phyloP scores from a whole-genome alignment of 2,888 invertebrate species.

The Zhengitettix transpicula region DNA sequence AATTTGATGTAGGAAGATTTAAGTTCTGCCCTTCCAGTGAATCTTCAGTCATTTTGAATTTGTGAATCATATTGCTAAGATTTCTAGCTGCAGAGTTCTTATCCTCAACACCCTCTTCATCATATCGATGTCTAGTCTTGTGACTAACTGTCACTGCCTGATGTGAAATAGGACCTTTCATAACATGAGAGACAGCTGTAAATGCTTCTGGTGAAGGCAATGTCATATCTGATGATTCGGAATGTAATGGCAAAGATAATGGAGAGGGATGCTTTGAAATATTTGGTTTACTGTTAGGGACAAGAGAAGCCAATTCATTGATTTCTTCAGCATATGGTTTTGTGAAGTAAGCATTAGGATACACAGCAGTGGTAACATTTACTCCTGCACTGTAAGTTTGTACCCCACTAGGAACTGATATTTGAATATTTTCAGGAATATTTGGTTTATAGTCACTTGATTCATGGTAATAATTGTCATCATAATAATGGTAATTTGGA shows the following conservation, averaged over 20 bases:
- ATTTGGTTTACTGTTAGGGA: background rate
- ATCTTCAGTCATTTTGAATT: background rate
- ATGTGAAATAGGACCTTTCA: slow-evolving; percentile 56
- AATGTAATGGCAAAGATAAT: background rate
- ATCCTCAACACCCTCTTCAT: slow-evolving; percentile 12
- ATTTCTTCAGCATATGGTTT: background rate
- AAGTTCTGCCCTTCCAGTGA: background rate
- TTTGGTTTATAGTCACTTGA: background rate
- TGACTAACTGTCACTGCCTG: slow-evolving; percentile 41
- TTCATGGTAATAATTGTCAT: background rate
- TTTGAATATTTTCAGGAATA: background rate
- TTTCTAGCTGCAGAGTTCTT: slow-evolving; percentile 11
- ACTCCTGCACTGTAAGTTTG: slow-evolving; percentile 11
- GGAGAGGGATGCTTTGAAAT: background rate
- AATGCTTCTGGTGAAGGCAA: slow-evolving; percentile 35
- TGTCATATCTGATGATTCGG: slow-evolving; percentile 3
- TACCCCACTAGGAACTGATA: background rate
- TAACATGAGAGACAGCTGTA: slow-evolving; percentile 47
- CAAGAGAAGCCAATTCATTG: background rate
- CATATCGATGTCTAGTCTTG: slow-evolving; percentile 16
- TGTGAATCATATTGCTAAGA: slow-evolving; percentile 11
- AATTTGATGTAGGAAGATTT: background rate
- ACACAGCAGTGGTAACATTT: slow-evolving; percentile 6
- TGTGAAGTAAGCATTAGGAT: slow-evolving; percentile 2
- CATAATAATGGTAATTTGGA: background rate